phyloP scores from a whole-genome alignment of 2,113 vertebrate species.

The Caranx melampygus region DNA sequence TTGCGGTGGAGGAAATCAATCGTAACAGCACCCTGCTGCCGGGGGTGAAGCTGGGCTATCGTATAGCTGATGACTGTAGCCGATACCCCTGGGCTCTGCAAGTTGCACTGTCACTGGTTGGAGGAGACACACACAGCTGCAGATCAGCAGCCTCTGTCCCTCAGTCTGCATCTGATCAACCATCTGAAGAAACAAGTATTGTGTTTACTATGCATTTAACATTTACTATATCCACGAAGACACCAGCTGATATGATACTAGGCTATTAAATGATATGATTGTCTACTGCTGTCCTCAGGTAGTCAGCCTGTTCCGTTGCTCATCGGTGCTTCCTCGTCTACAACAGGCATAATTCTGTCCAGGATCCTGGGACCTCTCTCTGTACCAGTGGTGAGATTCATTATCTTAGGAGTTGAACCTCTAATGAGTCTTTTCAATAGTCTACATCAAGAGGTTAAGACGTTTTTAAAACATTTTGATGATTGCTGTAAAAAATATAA shows the following conservation, averaged over 20 bases:
- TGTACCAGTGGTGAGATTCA: slow-evolving; percentile 78
- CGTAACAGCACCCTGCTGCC: slow-evolving; percentile 71
- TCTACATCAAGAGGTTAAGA: not conserved
- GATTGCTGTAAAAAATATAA: not conserved
- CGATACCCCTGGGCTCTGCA: slow-evolving; percentile 70
- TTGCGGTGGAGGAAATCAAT: slow-evolving; percentile 83
- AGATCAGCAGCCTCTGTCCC: not conserved
- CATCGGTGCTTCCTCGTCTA: slow-evolving; percentile 77
- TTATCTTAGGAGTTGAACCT: not conserved
- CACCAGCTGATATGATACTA: not conserved
- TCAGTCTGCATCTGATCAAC: not conserved
- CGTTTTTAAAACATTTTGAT: not conserved
- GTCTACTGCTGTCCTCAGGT: slow-evolving; percentile 16
- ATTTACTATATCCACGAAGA: not conserved
- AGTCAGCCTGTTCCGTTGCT: slow-evolving; percentile 63
- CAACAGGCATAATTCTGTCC: slow-evolving; percentile 72
- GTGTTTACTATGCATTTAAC: not conserved
- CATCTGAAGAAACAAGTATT: slow-evolving; percentile 23
- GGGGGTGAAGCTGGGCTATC: slow-evolving; percentile 77
- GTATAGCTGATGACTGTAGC: slow-evolving; percentile 74
- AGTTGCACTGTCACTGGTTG: slow-evolving; percentile 68
- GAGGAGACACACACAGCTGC: slow-evolving; percentile 65
- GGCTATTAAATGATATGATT: not conserved
- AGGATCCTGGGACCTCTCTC: slow-evolving; percentile 68
- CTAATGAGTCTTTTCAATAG: not conserved